A percentile compares a stretch with the other conserved stretches of the same genome.
Conservation (phyloP, 2,797 vertebrate genomes). For the Neostethus bicornis region DNA sequence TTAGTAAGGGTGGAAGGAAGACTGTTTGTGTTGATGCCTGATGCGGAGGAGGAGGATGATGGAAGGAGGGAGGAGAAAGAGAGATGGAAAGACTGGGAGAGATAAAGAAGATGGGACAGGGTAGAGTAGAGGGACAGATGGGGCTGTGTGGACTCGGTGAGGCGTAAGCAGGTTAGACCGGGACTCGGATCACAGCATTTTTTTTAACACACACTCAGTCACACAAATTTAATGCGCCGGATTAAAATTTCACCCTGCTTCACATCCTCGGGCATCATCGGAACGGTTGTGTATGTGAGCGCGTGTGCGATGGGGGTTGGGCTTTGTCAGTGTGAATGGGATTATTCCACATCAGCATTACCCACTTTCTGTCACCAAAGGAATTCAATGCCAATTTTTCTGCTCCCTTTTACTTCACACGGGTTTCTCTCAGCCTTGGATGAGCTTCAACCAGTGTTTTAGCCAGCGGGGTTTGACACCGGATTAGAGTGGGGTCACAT, state of each 20-base stretch:
- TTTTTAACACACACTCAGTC: conserved; percentile 49
- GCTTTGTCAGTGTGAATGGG: conserved; percentile 74
- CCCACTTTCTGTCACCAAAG: conserved; percentile 64
- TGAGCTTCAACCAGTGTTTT: conserved; percentile 57
- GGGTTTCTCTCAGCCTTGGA: conserved; percentile 41
- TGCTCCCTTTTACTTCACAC: conserved; percentile 42
- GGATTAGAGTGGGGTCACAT: conserved; percentile 55
- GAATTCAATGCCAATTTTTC: conserved; percentile 55
- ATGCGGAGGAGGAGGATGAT: conserved; percentile 38
- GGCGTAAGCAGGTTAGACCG: conserved; percentile 74
- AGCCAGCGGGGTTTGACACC: conserved; percentile 52
- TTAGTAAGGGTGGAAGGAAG: conserved; percentile 47
- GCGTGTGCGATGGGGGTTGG: conserved; percentile 53
- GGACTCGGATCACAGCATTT: conserved; percentile 60
- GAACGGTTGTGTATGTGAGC: conserved; percentile 23
- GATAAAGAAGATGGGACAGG: conserved; percentile 49
- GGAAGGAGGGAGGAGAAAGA: conserved; percentile 14
- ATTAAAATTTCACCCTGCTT: conserved; percentile 38
- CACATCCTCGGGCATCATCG: conserved; percentile 24
- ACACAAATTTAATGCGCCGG: conserved; percentile 43
- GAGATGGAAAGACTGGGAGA: conserved; percentile 32
- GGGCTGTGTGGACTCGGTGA: conserved; percentile 48
- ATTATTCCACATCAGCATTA: conserved; percentile 69
- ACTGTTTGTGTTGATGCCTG: conserved; percentile 71
- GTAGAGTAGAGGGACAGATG: conserved; percentile 50